Base-by-base conservation (phyloP, 1,140 invertebrate genomes). In the Drosophila tristis region DNA sequence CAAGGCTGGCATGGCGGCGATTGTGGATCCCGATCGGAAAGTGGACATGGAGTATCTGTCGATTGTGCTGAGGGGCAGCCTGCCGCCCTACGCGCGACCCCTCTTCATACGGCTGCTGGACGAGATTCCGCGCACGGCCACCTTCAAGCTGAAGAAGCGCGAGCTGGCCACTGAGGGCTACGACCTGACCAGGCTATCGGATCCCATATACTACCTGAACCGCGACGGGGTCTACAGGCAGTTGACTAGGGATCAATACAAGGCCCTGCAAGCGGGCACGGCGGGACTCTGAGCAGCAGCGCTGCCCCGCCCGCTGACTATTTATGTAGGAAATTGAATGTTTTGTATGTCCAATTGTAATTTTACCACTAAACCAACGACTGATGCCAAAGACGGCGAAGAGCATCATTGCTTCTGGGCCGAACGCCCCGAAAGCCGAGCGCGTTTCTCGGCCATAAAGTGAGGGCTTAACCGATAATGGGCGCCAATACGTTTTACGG, bases 1-100 rank as follows among this genome's bases (percentile, higher is more conserved):
- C 6, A 95, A 95, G 92, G 98, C 98, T 51, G 98, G 98, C 20
- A 99, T 99, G 98, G 97, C 95, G 11, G 96, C 98, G 13, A 97
- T 99, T 76, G 95, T 97, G 4, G 97, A 98, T 91, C 94, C 94
- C 3, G 92, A 95, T 1, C 93, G 93, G 16, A 94, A 93, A 59
- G 70, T 98, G 3, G 95, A 98, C 91, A 82, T 97, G 25, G 86
- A 93, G 9, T 82, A 93, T 15, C 93, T 97, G n/a, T 93, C 93
- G 1, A 92, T 93, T 63, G 94, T 94, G 16, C 92, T 98, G 13
- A 94, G 94, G 58, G 93, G 95, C 48, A 93, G 94, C 15, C 93
- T 99, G 13, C 97, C 98, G 2, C 62, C 93, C 0, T 99, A 98
- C 91, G 97, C 98, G 0, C 93, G 96, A 48, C 98, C 98, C 1